Base-by-base conservation (phyloP, 2,888 invertebrate species). In the Andrena praecox region DNA sequence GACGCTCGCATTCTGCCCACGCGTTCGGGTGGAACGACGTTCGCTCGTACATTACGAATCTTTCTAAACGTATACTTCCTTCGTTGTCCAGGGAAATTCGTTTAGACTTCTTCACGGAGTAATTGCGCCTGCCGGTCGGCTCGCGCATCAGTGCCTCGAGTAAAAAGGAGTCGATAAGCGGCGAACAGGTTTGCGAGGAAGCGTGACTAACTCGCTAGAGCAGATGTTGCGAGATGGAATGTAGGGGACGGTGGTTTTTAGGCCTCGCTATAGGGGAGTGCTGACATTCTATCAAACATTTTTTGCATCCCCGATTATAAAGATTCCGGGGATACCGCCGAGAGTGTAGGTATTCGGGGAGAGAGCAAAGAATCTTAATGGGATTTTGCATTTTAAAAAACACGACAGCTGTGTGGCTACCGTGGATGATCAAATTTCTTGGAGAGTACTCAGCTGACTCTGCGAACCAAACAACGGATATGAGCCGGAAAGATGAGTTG, bases 11-110 rank as follows among this genome's bases (percentile, higher is more conserved):
- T 73, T 89, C 87, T 86, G 88, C 82, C 80, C 79, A 81, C 80
- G 84, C 76, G 77, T 63, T 33, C 35, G 33, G 60, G 42, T 68
- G 66, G 73, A 60, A 77, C 60, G 82, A 75, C 72, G 70, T 62
- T 73, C 79, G 82, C 82, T 84, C 79, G 80, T 82, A 91, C 92
- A 92, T 89, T 93, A 93, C 93, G 93, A 93, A 93, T 93, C 93
- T 93, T 93, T 93, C 93, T 89, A 89, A 89, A 88, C 88, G 89
- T 80, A 85, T 79, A 67, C 82, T 81, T 85, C 81, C 82, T 85
- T 80, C 80, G 70, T 82, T 80, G 79, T 69, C 54, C 81, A 84
- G 67, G 79, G 74, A 74, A 81, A 78, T 86, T 85, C 80, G 81
- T 80, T 79, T 78, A 52, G 77, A 81, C 64, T 70, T 73, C 70